A percentile compares a stretch with the other conserved stretches of the same genome.
Conservation (phyloP, 2,113 vertebrate species). For the Athene noctua region DNA sequence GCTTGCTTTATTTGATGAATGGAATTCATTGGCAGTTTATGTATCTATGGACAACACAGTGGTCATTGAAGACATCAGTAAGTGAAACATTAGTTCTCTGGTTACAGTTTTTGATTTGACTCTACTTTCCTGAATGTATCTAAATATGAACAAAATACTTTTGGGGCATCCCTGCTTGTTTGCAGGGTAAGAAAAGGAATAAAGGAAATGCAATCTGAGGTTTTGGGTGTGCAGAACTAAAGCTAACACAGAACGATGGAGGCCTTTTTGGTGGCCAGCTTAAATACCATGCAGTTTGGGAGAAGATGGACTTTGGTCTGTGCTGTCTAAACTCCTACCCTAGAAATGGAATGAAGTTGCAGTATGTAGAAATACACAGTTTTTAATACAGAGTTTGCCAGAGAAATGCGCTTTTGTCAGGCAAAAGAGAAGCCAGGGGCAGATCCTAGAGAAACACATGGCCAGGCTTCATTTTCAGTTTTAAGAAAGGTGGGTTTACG, state of each 20-base stretch:
- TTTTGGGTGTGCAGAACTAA: background rate
- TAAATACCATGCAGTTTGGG: background rate
- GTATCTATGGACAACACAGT: conserved; percentile 87
- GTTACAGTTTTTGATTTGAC: background rate
- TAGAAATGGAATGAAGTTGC: background rate
- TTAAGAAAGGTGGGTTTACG: background rate
- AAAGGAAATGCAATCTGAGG: background rate
- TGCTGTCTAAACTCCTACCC: background rate
- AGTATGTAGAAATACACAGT: background rate
- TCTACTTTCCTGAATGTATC: background rate
- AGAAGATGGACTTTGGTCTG: background rate
- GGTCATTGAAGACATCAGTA: conserved; percentile 86
- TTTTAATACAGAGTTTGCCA: background rate
- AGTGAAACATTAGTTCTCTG: conserved; percentile 49
- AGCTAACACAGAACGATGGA: background rate
- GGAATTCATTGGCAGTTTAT: conserved; percentile 84
- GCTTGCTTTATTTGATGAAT: conserved; percentile 85
- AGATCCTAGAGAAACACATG: background rate
- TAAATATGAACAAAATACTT: background rate
- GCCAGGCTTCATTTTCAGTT: background rate
- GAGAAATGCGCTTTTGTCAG: background rate
- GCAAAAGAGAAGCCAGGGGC: background rate
- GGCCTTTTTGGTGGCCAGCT: background rate
- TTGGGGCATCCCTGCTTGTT: background rate
- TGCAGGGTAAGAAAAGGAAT: background rate